A percentile compares a stretch with the other conserved stretches of the same genome.
phyloP scores from a whole-genome alignment of 2,888 invertebrate genomes.

The Amblyteles armatorius region DNA sequence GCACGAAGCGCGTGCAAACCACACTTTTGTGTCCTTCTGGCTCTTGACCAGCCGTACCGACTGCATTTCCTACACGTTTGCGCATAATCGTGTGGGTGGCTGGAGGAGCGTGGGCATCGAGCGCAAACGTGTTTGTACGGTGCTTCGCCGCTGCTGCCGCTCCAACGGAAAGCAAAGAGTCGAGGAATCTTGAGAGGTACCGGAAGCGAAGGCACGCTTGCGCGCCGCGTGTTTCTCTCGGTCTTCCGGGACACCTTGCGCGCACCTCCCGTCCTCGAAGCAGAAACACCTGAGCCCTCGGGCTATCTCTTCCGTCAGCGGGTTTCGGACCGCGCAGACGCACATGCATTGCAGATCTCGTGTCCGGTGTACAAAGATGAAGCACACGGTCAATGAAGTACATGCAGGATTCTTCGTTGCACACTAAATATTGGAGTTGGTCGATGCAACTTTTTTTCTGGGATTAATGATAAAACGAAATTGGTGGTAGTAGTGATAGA shows the following conservation, averaged over 20 bases:
- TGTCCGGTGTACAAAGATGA: neutral
- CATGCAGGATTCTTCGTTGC: neutral
- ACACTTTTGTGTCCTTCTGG: neutral
- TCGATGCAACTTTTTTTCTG: conserved; percentile 36
- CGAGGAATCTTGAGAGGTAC: conserved; percentile 56
- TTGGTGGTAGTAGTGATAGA: neutral
- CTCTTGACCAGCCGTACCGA: too few relatives aligned
- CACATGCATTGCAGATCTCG: neutral
- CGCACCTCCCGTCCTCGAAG: conserved; percentile 21
- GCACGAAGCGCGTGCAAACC: neutral
- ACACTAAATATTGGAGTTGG: neutral
- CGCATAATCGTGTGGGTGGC: conserved; percentile 40
- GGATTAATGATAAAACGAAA: conserved; percentile 7
- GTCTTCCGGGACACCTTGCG: conserved; percentile 68
- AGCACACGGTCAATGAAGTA: neutral
- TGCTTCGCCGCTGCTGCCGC: neutral
- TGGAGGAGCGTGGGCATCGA: conserved; percentile 47
- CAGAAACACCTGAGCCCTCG: conserved; percentile 37
- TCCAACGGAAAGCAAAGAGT: conserved; percentile 1
- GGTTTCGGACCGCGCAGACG: conserved; percentile 12
- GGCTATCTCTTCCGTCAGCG: conserved; percentile 40
- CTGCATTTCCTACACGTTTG: neutral
- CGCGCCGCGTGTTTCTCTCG: conserved; percentile 52
- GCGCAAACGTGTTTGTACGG: conserved; percentile 47
- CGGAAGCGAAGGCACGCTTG: conserved; percentile 56